Evolutionary conservation across 92 coral and sea anemone genomes (phyloP).

Genomic region (Zoanthus sociatus): DNA sequence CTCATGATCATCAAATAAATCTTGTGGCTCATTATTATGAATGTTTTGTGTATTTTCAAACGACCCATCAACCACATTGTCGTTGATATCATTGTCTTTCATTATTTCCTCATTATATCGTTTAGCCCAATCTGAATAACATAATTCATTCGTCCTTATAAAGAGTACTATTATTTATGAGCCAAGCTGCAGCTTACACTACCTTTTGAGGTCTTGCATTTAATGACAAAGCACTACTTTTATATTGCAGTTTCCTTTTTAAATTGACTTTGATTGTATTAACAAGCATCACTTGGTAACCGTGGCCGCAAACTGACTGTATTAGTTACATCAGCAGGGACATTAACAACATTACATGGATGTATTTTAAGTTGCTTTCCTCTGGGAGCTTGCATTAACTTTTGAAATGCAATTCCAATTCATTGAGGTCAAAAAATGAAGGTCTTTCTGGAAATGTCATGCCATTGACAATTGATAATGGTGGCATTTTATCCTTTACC

Average conservation of each 20-base stretch:
- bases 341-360: too few species aligned
- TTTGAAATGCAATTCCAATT: conserved; percentile 63
- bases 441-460: conserved; percentile 41
- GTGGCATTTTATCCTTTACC: conserved; percentile 59
- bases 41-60: background rate
- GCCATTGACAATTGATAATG: conserved; percentile 42
- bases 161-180: conserved; percentile 46
- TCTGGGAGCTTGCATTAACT: conserved; percentile 69
- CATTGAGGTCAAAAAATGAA: conserved; percentile 52
- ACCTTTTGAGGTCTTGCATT: conserved; percentile 59
- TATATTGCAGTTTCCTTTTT: conserved; percentile 52
- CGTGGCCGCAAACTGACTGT: conserved; percentile 53
- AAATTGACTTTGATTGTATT: conserved; percentile 64
- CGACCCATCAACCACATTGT: conserved; percentile 5
- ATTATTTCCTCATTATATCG: conserved; percentile 11
- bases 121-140: conserved; percentile 49
- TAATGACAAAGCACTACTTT: conserved; percentile 59
- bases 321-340: conserved; percentile 54
- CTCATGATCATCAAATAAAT: background rate
- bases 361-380: too few species aligned
- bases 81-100: conserved; percentile 7
- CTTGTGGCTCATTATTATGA: conserved; percentile 1
- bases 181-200: conserved; percentile 56
- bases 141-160: conserved; percentile 51
- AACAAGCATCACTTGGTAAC: conserved; percentile 50